Evolutionary conservation across 2,113 vertebrate species (phyloP).

Genomic region (Odontophorus gujanensis): DNA sequence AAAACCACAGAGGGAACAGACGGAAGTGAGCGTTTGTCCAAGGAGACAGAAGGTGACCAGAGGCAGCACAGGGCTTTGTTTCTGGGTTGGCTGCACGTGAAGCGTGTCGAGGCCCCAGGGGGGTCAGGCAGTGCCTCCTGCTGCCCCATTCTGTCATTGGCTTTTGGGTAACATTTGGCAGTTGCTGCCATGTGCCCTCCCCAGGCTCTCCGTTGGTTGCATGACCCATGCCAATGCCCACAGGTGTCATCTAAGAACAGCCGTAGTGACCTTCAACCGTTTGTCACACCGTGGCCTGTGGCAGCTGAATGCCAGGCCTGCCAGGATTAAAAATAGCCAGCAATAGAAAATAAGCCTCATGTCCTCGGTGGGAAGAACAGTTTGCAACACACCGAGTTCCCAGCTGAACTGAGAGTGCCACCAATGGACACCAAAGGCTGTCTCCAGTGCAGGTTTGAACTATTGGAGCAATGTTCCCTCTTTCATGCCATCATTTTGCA

Average conservation of each 20-base stretch:
- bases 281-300: background rate
- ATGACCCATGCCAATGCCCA: background rate
- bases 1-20: background rate
- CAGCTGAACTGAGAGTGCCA: background rate
- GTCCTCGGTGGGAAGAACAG: background rate
- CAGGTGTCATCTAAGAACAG: background rate
- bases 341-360: background rate
- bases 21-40: background rate
- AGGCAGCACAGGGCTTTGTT: background rate
- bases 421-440: background rate
- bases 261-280: background rate
- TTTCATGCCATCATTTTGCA: background rate
- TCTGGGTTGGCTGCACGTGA: background rate
- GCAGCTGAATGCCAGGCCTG: background rate
- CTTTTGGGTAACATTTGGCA: background rate
- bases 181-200: background rate
- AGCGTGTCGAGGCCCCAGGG: rapidly evolving
- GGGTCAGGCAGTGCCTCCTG: background rate
- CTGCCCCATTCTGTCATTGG: background rate
- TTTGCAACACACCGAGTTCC: background rate
- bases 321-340: background rate
- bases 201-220: background rate
- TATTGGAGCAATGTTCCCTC: background rate
- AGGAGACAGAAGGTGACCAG: background rate
- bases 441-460: background rate